Base-by-base conservation (phyloP, 2,888 invertebrate genomes). In the Phrixothrix hirtus region DNA sequence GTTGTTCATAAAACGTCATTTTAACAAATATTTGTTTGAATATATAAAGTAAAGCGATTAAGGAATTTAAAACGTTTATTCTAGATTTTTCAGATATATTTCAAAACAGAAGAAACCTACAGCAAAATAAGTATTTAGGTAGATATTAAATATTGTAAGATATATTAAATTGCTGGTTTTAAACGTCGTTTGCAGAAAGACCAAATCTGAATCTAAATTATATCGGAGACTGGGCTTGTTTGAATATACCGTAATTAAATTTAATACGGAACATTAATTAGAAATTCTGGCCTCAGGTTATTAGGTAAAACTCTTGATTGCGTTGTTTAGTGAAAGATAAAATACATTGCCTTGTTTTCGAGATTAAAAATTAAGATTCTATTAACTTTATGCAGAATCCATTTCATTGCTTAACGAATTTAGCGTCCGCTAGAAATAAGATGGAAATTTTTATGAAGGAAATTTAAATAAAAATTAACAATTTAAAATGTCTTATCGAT, bases 251-350 rank as follows among this genome's bases (percentile, higher is more conserved):
- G 63, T 64, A 67, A 67, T 67, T 67, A 67, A 67, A 67, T 67
- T 67, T 66, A 61, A 62, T 64, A 66, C 66, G 62, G 62, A 65
- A 66, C 65, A 66, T 68, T 68, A 66, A 68, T 68, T 66, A 67
- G 65, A 64, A 66, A 66, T 64, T 64, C 64, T 55, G 58, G 63
- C 66, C 63, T 56, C 62, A 60, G 63, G 68, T 65, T 66, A 67
- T 65, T 64, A 66, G 66, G 63, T 63, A 63, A 62, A 65, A 64
- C 62, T 65, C 63, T 61, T 61, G 61, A 59, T 59, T 60, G 61
- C 56, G 60, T 62, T 61, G 63, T 64, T 66, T 59, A 57, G 57
- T 56, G 51, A 61, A 60, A 65, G 62, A 65, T 64, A 63, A 66
- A 65, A 65, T 63, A 65, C 64, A 62, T 62, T 58, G 57, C 60